These are phyloP conservation scores for Ptilonorhynchus violaceus DNA, from an alignment of 2,113 vertebrate genomes.

Conservation along the genomic window DNA sequence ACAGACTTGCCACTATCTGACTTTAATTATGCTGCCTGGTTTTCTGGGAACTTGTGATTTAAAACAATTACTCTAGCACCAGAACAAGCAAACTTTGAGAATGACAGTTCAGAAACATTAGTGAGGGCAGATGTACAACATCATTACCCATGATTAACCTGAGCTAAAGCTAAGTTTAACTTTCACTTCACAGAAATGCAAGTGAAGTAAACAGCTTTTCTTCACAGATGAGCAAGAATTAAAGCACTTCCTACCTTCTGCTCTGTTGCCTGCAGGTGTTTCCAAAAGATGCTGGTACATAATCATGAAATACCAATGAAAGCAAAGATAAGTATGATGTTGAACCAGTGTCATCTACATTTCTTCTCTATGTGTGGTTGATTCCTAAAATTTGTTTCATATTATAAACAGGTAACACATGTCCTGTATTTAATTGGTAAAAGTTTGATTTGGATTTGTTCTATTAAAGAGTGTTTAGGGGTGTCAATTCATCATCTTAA, in stretches of 20 bases:
- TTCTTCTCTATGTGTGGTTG: background rate
- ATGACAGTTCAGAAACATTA: background rate
- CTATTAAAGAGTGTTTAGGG: background rate
- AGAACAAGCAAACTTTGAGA: background rate
- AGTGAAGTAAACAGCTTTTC: background rate
- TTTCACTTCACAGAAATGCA: background rate
- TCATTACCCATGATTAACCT: conserved; percentile 15
- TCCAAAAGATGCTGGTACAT: background rate
- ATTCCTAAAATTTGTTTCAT: background rate
- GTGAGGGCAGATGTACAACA: background rate
- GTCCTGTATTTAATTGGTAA: background rate
- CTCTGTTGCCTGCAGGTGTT: background rate
- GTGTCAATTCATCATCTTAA: background rate
- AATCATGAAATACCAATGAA: background rate
- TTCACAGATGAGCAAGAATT: background rate
- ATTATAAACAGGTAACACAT: background rate
- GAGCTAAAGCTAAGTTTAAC: conserved; percentile 31
- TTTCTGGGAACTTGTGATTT: background rate
- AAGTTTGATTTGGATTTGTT: background rate
- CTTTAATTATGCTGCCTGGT: background rate
- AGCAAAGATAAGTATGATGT: background rate
- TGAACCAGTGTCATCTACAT: background rate
- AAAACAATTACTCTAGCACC: background rate
- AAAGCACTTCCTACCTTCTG: background rate
- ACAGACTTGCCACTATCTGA: background rate